Evolutionary conservation across 2,888 invertebrate species (phyloP).

Genomic region (Drosophila pseudotalamancana): DNA sequence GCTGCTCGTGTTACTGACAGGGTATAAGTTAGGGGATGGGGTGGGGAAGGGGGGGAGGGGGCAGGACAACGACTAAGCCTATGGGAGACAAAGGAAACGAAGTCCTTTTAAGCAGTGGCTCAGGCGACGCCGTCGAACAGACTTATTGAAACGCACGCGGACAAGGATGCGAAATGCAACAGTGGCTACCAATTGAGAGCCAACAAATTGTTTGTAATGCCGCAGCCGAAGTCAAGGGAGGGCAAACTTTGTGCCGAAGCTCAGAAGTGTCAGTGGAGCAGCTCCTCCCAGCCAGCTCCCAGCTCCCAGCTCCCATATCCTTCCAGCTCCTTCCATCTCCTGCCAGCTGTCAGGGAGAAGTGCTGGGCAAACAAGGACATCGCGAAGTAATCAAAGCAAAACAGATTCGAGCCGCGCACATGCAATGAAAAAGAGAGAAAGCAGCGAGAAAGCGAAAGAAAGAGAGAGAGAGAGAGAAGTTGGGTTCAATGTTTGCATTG

Average conservation of each 20-base stretch:
- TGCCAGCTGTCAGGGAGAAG: slow-evolving; percentile 35
- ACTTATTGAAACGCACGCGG: neutral
- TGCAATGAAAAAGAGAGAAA: too few species aligned
- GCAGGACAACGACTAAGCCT: neutral
- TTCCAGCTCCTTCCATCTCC: too few species aligned
- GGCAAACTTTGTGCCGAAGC: neutral
- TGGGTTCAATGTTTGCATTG: slow-evolving; percentile 38
- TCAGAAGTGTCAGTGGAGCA: neutral
- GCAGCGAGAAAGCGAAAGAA: slow-evolving; percentile 14
- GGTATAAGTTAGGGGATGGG: too few species aligned
- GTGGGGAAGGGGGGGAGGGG: too few species aligned
- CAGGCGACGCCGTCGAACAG: too few species aligned
- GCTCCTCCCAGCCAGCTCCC: neutral
- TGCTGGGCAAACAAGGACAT: slow-evolving; percentile 60
- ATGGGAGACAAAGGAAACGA: neutral
- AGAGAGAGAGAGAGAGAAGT: slow-evolving; percentile 4
- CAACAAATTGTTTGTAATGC: slow-evolving; percentile 24
- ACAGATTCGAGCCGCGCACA: slow-evolving; percentile 12
- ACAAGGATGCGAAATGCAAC: neutral
- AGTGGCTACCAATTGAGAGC: slow-evolving; percentile 26
- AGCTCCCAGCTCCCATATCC: too few species aligned
- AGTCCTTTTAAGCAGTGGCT: neutral
- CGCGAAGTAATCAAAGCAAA: slow-evolving; percentile 59
- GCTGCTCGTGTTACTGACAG: too few species aligned
- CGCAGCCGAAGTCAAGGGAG: slow-evolving; percentile 19